These are phyloP conservation scores for Phylloscopus trochiloides DNA, from an alignment of 2,113 vertebrate species.

Conservation along the genomic window DNA sequence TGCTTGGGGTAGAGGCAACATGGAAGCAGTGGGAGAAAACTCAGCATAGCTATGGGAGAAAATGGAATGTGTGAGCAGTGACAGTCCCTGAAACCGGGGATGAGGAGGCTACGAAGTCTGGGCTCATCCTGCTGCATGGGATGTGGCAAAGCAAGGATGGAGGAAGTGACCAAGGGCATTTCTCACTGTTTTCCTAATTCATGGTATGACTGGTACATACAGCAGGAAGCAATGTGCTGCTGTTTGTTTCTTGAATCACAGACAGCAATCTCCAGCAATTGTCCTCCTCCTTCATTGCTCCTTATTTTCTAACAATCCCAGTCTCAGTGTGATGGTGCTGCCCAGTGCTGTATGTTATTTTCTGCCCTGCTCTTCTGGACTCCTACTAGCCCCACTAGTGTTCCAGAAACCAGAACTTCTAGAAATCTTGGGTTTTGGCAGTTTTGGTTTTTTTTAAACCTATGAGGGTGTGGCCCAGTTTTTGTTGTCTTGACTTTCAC, in stretches of 20 bases:
- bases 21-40: not conserved
- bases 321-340: not conserved
- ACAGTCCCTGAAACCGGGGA: not conserved
- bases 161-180: not conserved
- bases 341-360: not conserved
- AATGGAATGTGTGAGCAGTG: accelerated
- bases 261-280: not conserved
- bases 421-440: not conserved
- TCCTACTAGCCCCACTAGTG: not conserved
- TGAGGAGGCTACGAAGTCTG: accelerated
- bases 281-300: not conserved
- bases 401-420: not conserved
- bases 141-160: not conserved
- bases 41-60: not conserved
- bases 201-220: accelerated
- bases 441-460: not conserved
- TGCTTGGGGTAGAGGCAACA: accelerated
- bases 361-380: not conserved
- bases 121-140: not conserved
- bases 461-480: not conserved
- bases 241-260: not conserved
- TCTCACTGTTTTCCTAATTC: accelerated
- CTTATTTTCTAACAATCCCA: not conserved
- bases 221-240: not conserved
- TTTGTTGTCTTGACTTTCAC: not conserved